These are phyloP conservation scores for Amniataba percoides DNA, from an alignment of 2,797 vertebrate genomes.

Conservation along the genomic window DNA sequence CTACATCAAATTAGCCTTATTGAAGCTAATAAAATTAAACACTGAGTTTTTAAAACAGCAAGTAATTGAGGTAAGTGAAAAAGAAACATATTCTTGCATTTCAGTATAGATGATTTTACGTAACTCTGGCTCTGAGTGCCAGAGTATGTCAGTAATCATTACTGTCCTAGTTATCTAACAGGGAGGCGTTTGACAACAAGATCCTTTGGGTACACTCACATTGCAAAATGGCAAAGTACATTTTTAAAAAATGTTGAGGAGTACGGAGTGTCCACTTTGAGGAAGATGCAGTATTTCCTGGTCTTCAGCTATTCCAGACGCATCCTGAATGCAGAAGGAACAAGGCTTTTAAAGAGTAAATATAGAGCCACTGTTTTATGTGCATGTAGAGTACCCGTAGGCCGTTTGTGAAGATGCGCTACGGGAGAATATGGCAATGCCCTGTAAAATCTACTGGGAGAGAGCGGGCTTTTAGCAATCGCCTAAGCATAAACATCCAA, in stretches of 20 bases:
- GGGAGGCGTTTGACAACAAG: constrained; percentile 24
- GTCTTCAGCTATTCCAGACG: constrained; percentile 34
- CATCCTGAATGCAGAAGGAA: constrained; percentile 52
- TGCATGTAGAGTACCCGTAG: constrained; percentile 58
- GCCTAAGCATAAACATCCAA: constrained; percentile 56
- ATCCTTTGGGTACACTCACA: constrained; percentile 2
- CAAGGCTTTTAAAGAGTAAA: constrained; percentile 81
- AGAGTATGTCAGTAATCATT: constrained; percentile 21
- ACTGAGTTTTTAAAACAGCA: constrained; percentile 18
- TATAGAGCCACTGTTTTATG: constrained; percentile 70
- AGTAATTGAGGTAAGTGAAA: not conserved
- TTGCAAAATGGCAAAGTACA: constrained; percentile 29
- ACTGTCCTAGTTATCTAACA: not conserved
- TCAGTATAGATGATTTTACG: no score
- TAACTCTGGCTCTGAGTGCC: not conserved
- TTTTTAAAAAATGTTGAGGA: constrained; percentile 22
- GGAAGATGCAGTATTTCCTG: constrained; percentile 20
- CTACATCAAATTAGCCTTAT: constrained; percentile 38
- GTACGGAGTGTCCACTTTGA: constrained; percentile 32
- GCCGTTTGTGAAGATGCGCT: constrained; percentile 58
- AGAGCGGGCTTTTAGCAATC: constrained; percentile 71
- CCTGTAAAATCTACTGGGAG: constrained; percentile 60
- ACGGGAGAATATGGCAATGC: constrained; percentile 55
- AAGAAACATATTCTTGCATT: constrained; percentile 9
- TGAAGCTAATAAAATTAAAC: constrained; percentile 21